phyloP scores from a whole-genome alignment of 2,113 vertebrate genomes.

The Rhabdornis inornatus region DNA sequence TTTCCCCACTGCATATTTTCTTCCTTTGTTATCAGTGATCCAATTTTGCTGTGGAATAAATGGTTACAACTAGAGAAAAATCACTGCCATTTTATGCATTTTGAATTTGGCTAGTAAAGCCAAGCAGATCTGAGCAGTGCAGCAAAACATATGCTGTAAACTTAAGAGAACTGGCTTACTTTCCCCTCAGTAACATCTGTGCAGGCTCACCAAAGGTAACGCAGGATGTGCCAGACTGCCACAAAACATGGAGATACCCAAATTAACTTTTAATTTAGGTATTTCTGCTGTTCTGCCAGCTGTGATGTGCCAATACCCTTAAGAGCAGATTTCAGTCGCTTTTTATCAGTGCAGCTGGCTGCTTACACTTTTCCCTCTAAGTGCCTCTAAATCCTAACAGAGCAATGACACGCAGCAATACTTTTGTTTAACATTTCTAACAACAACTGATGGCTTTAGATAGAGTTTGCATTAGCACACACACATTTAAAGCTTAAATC shows the following conservation, averaged over 20 bases:
- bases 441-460: not conserved
- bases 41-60: not conserved
- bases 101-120: not conserved
- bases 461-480: not conserved
- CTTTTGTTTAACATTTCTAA: not conserved
- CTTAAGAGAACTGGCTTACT: not conserved
- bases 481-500: not conserved
- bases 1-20: not conserved
- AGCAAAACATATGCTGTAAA: conserved; percentile 3
- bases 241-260: fast-evolving
- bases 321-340: not conserved
- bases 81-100: not conserved
- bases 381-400: not conserved
- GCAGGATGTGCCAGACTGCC: not conserved
- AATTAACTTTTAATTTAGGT: conserved; percentile 15
- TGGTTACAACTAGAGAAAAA: not conserved
- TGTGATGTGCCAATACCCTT: not conserved
- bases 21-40: not conserved
- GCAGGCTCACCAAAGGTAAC: not conserved
- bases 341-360: not conserved
- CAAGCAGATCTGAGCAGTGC: not conserved
- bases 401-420: not conserved
- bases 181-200: not conserved
- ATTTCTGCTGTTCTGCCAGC: not conserved
- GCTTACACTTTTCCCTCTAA: not conserved